A percentile compares a stretch with the other conserved stretches of the same genome.
These are phyloP conservation scores for Corydoras maculifer DNA, from an alignment of 2,113 vertebrate species.

Conservation along the genomic window DNA sequence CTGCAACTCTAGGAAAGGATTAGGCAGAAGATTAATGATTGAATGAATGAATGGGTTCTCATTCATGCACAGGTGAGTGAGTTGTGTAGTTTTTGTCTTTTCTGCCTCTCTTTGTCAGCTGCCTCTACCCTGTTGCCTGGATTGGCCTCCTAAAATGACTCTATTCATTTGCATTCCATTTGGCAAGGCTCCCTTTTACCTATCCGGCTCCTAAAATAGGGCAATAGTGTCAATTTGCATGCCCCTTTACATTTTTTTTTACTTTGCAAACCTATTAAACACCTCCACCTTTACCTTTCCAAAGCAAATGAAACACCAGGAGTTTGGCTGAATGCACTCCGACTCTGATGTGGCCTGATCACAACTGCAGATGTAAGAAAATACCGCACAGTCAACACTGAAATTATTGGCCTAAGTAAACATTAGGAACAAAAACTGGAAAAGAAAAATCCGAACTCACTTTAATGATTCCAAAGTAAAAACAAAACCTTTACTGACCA, in stretches of 20 bases:
- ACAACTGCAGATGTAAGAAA: too few relatives aligned
- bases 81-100: constrained; percentile 7
- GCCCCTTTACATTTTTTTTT: constrained; percentile 40
- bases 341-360: too few relatives aligned
- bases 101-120: neutral
- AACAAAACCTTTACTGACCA: too few relatives aligned
- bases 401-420: too few relatives aligned
- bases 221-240: constrained; percentile 37
- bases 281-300: constrained; percentile 10
- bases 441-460: too few relatives aligned
- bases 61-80: constrained; percentile 1
- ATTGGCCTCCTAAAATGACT: constrained; percentile 14
- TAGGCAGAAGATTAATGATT: neutral
- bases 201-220: constrained; percentile 28
- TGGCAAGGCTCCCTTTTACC: constrained; percentile 25
- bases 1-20: too few relatives aligned
- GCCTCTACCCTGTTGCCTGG: neutral
- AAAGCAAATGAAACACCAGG: constrained; percentile 14
- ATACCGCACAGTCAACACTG: too few relatives aligned
- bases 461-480: too few relatives aligned
- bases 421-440: too few relatives aligned
- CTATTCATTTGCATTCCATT: constrained; percentile 35
- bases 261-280: constrained; percentile 21
- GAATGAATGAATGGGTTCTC: neutral
- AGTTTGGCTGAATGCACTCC: too few relatives aligned